Conservation (phyloP, 2,888 invertebrate species). For the Xestia rhomboidea region DNA sequence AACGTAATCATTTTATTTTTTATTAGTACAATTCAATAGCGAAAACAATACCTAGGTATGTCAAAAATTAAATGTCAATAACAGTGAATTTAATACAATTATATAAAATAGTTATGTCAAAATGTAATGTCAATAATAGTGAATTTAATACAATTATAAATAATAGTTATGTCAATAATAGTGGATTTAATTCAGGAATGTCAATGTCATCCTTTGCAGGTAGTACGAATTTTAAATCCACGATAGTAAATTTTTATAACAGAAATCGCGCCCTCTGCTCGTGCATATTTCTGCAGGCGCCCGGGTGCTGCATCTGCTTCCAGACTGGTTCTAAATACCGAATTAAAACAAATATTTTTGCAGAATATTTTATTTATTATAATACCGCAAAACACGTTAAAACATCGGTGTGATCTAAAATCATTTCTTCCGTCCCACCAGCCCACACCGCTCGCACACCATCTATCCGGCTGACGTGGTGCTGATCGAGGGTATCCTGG, state of each 20-base stretch:
- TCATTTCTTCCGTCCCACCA: slow-evolving; percentile 48
- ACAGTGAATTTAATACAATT: no score
- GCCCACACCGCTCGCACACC: slow-evolving; percentile 92
- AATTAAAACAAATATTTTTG: background rate
- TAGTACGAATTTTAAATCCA: no score
- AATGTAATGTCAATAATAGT: no score
- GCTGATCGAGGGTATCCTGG: slow-evolving; percentile 98
- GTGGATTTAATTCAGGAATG: no score
- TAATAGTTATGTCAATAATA: no score
- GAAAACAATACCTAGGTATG: no score
- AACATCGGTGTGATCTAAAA: background rate
- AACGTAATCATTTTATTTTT: no score
- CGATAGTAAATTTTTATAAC: background rate
- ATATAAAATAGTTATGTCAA: no score
- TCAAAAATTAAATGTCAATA: no score
- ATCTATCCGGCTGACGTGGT: slow-evolving; percentile 99
- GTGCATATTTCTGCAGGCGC: background rate
- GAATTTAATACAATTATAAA: no score
- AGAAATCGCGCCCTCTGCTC: background rate
- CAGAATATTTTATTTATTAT: background rate
- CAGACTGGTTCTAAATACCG: background rate
- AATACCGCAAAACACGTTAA: background rate
- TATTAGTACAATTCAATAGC: no score
- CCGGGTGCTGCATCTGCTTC: background rate
- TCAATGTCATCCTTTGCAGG: no score